These are phyloP conservation scores for Pandemis corylana DNA, from an alignment of 2,888 invertebrate genomes.

Conservation along the genomic window DNA sequence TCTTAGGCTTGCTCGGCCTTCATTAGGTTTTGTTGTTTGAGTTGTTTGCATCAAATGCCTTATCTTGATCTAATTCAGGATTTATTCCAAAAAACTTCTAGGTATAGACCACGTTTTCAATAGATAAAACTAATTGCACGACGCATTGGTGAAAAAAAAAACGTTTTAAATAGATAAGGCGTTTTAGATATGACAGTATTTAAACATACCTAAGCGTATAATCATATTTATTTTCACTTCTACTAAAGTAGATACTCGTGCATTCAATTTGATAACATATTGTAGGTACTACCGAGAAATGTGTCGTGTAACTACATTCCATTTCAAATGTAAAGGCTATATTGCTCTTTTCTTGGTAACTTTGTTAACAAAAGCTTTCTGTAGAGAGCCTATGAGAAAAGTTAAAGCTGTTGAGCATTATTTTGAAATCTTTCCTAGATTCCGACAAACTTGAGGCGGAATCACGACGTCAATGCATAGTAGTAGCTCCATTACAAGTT, in stretches of 20 bases:
- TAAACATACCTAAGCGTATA: neutral
- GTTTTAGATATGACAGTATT: neutral
- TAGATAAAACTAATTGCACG: too few species aligned
- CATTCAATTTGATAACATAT: neutral
- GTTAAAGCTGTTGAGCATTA: neutral
- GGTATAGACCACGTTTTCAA: too few species aligned
- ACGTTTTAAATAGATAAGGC: neutral
- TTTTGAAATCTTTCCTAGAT: conserved; percentile 14
- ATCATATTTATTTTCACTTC: neutral
- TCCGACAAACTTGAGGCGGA: conserved; percentile 14
- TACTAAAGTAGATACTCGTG: neutral
- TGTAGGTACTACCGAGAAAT: neutral
- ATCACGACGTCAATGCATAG: conserved; percentile 26
- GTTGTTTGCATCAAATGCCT: conserved; percentile 15
- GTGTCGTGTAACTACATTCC: neutral
- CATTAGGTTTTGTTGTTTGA: conserved; percentile 3
- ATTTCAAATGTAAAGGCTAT: neutral
- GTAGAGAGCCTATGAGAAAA: conserved; percentile 11
- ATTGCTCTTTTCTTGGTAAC: conserved; percentile 7
- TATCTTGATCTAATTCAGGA: neutral
- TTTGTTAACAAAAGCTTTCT: conserved; percentile 9
- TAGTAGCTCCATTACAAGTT: conserved; percentile 33
- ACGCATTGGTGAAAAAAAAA: neutral
- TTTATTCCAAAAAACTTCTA: neutral
- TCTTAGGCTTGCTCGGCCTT: conserved; percentile 20